Evolutionary conservation across 2,797 vertebrate genomes (phyloP), one percentile per base, ranked within the genome.

Genomic region (Megalops cyprinoides): DNA sequence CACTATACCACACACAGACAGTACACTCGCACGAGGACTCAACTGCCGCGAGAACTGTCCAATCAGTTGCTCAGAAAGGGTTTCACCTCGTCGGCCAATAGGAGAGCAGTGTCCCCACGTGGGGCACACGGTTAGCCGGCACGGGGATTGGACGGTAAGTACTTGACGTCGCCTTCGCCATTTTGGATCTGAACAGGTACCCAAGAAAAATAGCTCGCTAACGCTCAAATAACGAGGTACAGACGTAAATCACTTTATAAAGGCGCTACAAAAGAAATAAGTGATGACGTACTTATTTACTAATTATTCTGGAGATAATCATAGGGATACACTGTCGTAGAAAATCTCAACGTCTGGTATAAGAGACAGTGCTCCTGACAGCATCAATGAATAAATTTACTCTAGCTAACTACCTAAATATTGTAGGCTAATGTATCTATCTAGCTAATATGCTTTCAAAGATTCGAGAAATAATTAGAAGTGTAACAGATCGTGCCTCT

Each of bases 1-100:
- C 91, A 88, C 93, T 83, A 91, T 94, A 91, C 96, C 96, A 95
- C 96, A 95, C 94, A 95, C 95, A 96, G 93, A 94, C 95, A 94
- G 92, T 82, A 93, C 91, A 89, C 91, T 90, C 92, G 95, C 96
- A 96, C 93, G 94, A 94, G 95, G 95, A 94, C 91, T 91, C 91
- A 91, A 93, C 95, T 91, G 95, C 92, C 90, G 94, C 91, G 93
- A 95, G 93, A 94, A 67, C 87, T 83, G 80, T 85, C 95, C 95
- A 96, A 95, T 95, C 89, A 83, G 88, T 82, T 87, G 86, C 90
- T 90, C 85, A 85, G 89, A 87, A 93, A 65, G 81, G 87, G 86
- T 86, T 89, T 81, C 62, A 78, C 82, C 0, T 0, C 12, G 4
- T 0, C 18, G 80, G 5, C 95, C 93, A 95, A 96, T 95, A 89